Conservation (phyloP, 2,113 vertebrate species). For the Hippocampus guttulatus region DNA sequence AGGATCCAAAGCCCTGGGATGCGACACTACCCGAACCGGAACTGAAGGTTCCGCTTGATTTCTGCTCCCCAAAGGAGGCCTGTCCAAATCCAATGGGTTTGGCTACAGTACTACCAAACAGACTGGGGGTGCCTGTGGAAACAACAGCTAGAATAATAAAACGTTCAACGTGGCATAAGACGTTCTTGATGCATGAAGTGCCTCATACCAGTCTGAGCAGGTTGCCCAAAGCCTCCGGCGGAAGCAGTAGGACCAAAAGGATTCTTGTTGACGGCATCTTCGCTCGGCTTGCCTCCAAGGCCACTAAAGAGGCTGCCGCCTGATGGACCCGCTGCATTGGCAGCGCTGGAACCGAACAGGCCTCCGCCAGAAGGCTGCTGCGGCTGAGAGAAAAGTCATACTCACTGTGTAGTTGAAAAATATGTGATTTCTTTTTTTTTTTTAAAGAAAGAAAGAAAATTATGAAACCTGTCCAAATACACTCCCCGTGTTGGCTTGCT, state of each 20-base stretch:
- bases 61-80: conserved; percentile 86
- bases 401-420: not conserved
- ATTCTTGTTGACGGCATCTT: conserved; percentile 95
- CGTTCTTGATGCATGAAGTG: not conserved
- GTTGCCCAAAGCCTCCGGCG: conserved; percentile 71
- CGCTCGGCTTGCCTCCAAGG: conserved; percentile 92
- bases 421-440: not conserved
- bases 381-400: conserved; percentile 19
- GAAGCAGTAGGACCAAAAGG: conserved; percentile 79
- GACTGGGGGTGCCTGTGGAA: conserved; percentile 72
- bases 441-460: not conserved
- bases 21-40: conserved; percentile 85
- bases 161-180: not conserved
- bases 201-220: conserved; percentile 58
- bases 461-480: conserved; percentile 87
- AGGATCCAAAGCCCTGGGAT: conserved; percentile 90
- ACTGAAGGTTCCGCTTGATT: conserved; percentile 85
- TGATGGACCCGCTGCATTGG: conserved; percentile 50
- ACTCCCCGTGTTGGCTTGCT: conserved; percentile 71
- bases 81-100: conserved; percentile 83
- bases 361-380: conserved; percentile 71
- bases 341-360: conserved; percentile 79
- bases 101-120: conserved; percentile 88
- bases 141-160: not conserved
- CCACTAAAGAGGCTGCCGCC: conserved; percentile 89